Base-by-base conservation (phyloP, 2,113 vertebrate species). In the Brachyistius frenatus region DNA sequence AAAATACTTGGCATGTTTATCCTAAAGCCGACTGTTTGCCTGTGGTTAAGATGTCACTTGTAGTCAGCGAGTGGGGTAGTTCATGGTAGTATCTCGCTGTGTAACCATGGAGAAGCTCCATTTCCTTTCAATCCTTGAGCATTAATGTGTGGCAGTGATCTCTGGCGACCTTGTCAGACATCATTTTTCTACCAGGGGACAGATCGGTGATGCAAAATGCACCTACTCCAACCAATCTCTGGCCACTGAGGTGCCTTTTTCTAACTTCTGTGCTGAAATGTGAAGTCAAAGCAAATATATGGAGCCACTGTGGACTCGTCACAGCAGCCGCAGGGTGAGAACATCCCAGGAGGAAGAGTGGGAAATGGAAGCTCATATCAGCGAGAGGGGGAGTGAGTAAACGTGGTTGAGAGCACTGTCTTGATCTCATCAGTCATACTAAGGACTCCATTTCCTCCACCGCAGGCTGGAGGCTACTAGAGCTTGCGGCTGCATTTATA, bases 341-440 rank as follows among this genome's bases (percentile, higher is more conserved):
- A 80, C 73, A 69, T 90, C 81, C 79, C 56, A 62, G 44, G 75
- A 85, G 78, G 73, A 79, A 58, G 78, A 78, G 74, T 44, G 78
- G 84, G 77, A 87, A 87, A 88, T 82, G 73, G 76, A 88, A 47
- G 73, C 68, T 79, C 7, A 74, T 16, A 63, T 13, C 63, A 36
- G 35, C 65, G 62, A 50, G 57, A 32, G 61, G 16, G 64, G 56
- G 50, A 54, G 77, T 78, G 75, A 68, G 68, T 66, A 72, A 88
- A 78, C 37, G 50, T 66, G 71, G 85, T 83, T 84, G 85, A 90
- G 68, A 90, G 86, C 81, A 81, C 72, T 46, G 89, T 74, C 82
- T 89, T 90, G 89, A 93, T 88, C 85, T 91, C 93, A 92, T 92
- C 88, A 91, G 81, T 94, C 91, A 91, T 89, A 89, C 87, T 89